Base-by-base conservation (phyloP, 1,140 invertebrate species). In the Drosophila nasuta region DNA sequence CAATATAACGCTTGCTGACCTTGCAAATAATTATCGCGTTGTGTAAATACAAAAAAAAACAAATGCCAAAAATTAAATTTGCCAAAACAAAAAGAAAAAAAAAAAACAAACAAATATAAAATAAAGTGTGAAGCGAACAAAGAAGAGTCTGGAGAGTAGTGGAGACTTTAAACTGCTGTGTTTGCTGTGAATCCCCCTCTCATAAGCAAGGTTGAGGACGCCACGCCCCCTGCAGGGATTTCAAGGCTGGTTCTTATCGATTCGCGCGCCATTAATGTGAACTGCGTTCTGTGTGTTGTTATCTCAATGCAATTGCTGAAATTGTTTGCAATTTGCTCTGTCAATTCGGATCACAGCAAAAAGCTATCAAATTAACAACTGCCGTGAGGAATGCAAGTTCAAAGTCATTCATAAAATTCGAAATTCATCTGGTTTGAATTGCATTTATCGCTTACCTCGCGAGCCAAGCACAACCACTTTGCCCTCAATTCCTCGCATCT, bases 401-500 rank as follows among this genome's bases (percentile, higher is more conserved):
- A 73, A 63, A 58, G 74, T 68, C 58, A 78, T 75, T 77, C 20
- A 25, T 25, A 25, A 25, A 25, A 25, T 25, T 25, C 3, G 5
- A 75, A 33, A 67, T 59, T 59, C 28, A 74, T 54, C 28, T 38
- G 30, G 33, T 15, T 28, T 49, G 3, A 25, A 54, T 41, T 57
- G 33, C 64, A 75, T 77, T 52, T 73, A 54, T 67, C 68, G 81
- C 92, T 94, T 94, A 97, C 96, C 96, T 95, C 97, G 96, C 48
- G 96, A 94, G 43, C 96, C 96, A 43, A 97, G 93, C 70, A 97
- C 95, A 60, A 97, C 96, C 65, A 97, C 95, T 94, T 97, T 97
- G 69, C 95, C 96, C 93, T 97, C 95, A 68, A 97, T 93, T 58
- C 95, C 94, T 91, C 95, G 95, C 96, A 96, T 95, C 58, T 85